Evolutionary conservation across 1,140 invertebrate species (phyloP).

Genomic region (Drosophila grimshawi): DNA sequence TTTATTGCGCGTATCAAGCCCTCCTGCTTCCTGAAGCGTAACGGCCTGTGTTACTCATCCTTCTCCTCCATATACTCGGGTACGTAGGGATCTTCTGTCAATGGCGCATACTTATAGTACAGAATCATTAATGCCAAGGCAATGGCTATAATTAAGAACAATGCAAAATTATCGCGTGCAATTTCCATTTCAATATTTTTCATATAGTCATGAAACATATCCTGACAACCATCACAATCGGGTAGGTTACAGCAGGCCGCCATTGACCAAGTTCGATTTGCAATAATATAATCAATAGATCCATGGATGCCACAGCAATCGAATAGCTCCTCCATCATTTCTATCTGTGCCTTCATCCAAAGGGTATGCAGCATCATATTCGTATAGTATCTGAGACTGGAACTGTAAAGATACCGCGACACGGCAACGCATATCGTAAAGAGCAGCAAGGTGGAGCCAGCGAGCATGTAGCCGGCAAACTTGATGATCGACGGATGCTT

Average conservation of each 20-base stretch:
- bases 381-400: constrained; percentile 19
- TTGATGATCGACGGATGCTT: constrained; percentile 9
- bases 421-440: constrained; percentile 31
- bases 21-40: not conserved
- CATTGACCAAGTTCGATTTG: constrained; percentile 46
- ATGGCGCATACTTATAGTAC: not conserved
- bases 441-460: constrained; percentile 7
- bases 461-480: constrained; percentile 37
- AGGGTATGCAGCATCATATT: constrained; percentile 26
- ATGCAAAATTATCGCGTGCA: constrained; percentile 55
- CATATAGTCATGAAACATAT: constrained; percentile 21
- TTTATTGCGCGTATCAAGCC: constrained; percentile 18
- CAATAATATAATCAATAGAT: constrained; percentile 40
- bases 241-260: constrained; percentile 43
- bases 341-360: constrained; percentile 23
- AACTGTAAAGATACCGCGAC: constrained; percentile 12
- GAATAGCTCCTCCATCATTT: constrained; percentile 32
- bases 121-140: constrained; percentile 29
- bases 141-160: constrained; percentile 26
- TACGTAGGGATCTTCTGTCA: constrained; percentile 34
- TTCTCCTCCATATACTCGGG: not conserved
- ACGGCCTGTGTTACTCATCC: no score
- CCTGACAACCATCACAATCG: constrained; percentile 40
- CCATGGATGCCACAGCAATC: constrained; percentile 56
- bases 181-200: constrained; percentile 51